These are phyloP conservation scores for Meganola albula DNA, from an alignment of 2,888 invertebrate genomes.

Conservation along the genomic window DNA sequence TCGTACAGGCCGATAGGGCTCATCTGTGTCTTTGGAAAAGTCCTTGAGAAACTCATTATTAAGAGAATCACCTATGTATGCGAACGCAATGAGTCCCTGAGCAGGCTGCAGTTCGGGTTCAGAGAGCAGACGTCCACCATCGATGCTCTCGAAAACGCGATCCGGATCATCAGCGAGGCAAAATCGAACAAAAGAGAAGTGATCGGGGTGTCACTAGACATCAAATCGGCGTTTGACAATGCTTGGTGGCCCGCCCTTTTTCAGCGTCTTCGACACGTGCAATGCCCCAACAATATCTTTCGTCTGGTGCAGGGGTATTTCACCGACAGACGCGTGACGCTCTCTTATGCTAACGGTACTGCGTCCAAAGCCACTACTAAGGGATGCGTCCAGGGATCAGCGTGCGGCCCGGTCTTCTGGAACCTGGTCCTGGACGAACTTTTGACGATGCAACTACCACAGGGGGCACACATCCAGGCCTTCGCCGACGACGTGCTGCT, in stretches of 20 bases:
- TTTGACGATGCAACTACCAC: constrained; percentile 15
- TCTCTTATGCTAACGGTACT: constrained; percentile 11
- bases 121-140: too few relatives aligned
- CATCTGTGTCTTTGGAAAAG: too few relatives aligned
- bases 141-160: too few relatives aligned
- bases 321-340: constrained; percentile 7
- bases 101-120: too few relatives aligned
- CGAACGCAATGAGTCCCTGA: too few relatives aligned
- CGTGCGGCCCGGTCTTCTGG: constrained; percentile 16
- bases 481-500: constrained; percentile 27
- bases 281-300: constrained; percentile 23
- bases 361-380: constrained; percentile 19
- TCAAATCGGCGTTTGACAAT: constrained; percentile 32
- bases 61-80: too few relatives aligned
- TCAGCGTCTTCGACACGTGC: constrained; percentile 13
- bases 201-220: constrained; percentile 28
- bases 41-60: too few relatives aligned
- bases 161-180: too few relatives aligned
- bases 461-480: constrained; percentile 11
- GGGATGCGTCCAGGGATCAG: constrained; percentile 25
- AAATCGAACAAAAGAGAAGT: too few relatives aligned
- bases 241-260: constrained; percentile 38
- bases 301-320: constrained; percentile 25
- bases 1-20: too few relatives aligned
- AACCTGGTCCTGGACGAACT: constrained; percentile 25